Base-by-base conservation (phyloP, 2,797 vertebrate species). In the Phylloscopus collybita region DNA sequence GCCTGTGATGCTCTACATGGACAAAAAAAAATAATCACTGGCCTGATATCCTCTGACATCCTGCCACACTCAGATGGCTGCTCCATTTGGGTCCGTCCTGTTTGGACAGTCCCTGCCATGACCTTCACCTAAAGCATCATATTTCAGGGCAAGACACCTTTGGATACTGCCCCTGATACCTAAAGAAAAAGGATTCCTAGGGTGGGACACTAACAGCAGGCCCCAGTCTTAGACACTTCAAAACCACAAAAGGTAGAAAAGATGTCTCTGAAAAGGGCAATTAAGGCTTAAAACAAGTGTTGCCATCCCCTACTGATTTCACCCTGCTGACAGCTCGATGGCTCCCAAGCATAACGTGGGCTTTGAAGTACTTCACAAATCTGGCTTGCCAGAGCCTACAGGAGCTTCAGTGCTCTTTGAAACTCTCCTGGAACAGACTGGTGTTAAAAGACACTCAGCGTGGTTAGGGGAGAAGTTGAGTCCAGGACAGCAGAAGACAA, bases 401-500 rank as follows among this genome's bases (percentile, higher is more conserved):
- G 66, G 54, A 76, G 49, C 60, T n/a, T 42, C 32, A 47, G 1
- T 0, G 42, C 74, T 72, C 82, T 69, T 20, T 45, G 75, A 90
- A 94, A 75, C 73, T 16, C 70, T 62, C 71, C 79, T 75, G 74
- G 67, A 87, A 86, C 8, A 10, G 45, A 45, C 19, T 3, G 32
- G 50, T 88, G 92, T 49, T 88, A 72, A 90, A 79, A 90, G 72
- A 86, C n/a, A 90, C 30, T 72, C 42, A 44, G 1, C 0, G 0
- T 61, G 69, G 70, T 74, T 71, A 81, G 66, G 74, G 59, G 50
- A 86, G 62, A 85, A 87, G 86, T 5, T 69, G 95, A 83, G 51
- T 10, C 76, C 83, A 80, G 80, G 80, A 96, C 71, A 92, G 60
- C 16, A 90, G 83, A 80, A 69, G 59, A 80, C 54, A 65, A 45